These are phyloP conservation scores for Calameuta filiformis DNA, from an alignment of 2,888 invertebrate genomes.

Conservation along the genomic window DNA sequence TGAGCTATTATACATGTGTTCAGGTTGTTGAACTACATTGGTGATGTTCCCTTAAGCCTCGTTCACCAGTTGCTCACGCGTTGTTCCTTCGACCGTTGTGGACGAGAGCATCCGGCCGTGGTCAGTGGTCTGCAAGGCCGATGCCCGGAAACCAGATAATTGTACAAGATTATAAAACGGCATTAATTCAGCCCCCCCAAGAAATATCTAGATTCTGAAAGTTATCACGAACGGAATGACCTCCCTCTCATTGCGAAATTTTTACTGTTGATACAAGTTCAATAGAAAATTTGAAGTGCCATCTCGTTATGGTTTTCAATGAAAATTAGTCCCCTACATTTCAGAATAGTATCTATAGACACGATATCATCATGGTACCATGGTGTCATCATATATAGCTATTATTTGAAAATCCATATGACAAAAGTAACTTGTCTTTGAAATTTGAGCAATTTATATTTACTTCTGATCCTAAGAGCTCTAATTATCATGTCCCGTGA, in stretches of 20 bases:
- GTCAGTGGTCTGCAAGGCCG: constrained; percentile 49
- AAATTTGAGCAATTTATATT: too few species aligned
- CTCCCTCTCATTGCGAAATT: not conserved
- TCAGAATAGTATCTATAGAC: not conserved
- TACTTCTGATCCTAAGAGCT: not conserved
- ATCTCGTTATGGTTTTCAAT: not conserved
- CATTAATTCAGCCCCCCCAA: constrained; percentile 40
- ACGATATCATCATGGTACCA: too few species aligned
- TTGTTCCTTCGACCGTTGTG: constrained; percentile 33
- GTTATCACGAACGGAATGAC: constrained; percentile 16
- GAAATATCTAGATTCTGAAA: constrained; percentile 35
- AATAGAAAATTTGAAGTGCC: not conserved
- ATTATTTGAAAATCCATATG: too few species aligned
- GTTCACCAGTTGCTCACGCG: constrained; percentile 27
- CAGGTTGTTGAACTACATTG: constrained; percentile 35
- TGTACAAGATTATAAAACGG: constrained; percentile 44
- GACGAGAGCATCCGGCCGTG: constrained; percentile 41
- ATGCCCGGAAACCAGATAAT: constrained; percentile 55
- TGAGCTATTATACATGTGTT: not conserved
- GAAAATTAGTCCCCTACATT: not conserved
- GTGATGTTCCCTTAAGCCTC: constrained; percentile 29
- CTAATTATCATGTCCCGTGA: not conserved
- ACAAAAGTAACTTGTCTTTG: too few species aligned
- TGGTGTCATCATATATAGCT: too few species aligned
- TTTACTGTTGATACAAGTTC: not conserved